Percentiles rank a stretch among this genome's conserved stretches.
Conservation (phyloP, 2,113 vertebrate genomes). For the Empidonax traillii region DNA sequence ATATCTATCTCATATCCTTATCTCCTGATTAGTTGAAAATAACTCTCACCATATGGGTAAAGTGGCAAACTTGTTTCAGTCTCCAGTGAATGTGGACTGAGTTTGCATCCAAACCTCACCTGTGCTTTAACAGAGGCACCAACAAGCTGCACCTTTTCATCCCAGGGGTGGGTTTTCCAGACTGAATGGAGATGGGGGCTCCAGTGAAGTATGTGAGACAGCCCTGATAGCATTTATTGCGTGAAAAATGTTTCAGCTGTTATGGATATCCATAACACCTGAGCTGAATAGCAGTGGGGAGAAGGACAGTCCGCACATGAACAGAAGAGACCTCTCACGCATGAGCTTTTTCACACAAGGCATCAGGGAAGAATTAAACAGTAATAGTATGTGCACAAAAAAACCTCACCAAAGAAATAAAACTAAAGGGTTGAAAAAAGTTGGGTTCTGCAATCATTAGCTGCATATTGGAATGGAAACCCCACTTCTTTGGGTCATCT, state of each 20-base stretch:
- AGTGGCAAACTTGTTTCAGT: not conserved
- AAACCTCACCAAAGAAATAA: not conserved
- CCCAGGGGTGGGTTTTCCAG: not conserved
- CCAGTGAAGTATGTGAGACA: not conserved
- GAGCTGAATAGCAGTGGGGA: not conserved
- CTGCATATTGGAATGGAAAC: not conserved
- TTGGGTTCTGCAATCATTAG: not conserved
- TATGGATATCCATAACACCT: rapidly evolving
- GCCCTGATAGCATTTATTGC: not conserved
- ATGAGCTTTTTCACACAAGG: not conserved
- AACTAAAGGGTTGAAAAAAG: not conserved
- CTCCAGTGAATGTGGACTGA: rapidly evolving
- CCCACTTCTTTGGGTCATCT: not conserved
- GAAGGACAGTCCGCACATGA: not conserved
- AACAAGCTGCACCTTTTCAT: not conserved
- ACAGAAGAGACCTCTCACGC: not conserved
- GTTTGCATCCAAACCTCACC: not conserved
- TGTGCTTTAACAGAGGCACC: not conserved
- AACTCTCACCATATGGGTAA: not conserved
- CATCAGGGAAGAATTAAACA: not conserved
- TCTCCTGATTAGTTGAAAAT: not conserved
- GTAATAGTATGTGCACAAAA: not conserved
- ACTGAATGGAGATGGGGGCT: not conserved
- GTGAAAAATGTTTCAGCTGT: not conserved
- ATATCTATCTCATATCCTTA: rapidly evolving